These are phyloP conservation scores for Ondatra zibethicus DNA, from an alignment of 2,113 vertebrate species.

Conservation along the genomic window DNA sequence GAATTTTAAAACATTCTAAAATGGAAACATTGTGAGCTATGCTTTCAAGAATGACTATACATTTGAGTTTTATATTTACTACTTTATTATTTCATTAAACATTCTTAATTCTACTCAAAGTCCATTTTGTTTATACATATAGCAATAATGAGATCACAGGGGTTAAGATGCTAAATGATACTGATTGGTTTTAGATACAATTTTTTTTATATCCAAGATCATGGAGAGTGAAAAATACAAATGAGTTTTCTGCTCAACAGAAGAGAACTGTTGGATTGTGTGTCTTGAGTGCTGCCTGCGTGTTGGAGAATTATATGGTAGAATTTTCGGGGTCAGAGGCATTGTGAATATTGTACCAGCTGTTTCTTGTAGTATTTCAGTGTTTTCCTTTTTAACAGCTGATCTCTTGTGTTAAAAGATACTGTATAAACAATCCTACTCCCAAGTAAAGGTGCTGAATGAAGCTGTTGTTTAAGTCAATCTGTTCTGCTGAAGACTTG, in stretches of 20 bases:
- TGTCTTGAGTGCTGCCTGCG: conserved; percentile 72
- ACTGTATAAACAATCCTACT: conserved; percentile 81
- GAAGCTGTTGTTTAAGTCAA: conserved; percentile 81
- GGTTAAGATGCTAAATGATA: conserved; percentile 16
- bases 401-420: conserved; percentile 82
- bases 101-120: conserved; percentile 44
- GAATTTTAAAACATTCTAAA: conserved; percentile 60
- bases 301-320: conserved; percentile 83
- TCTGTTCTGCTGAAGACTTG: conserved; percentile 78
- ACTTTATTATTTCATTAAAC: conserved; percentile 48
- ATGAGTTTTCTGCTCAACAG: conserved; percentile 48
- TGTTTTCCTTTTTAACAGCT: conserved; percentile 89
- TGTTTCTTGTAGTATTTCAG: conserved; percentile 83
- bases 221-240: conserved; percentile 44
- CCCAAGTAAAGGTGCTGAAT: conserved; percentile 81
- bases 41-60: conserved; percentile 21
- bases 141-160: conserved; percentile 5
- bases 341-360: conserved; percentile 87
- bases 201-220: neutral
- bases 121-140: conserved; percentile 48
- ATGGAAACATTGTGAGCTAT: conserved; percentile 5
- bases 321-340: conserved; percentile 77
- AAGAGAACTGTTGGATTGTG: conserved; percentile 55
- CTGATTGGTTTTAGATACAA: conserved; percentile 31
- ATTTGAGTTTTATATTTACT: conserved; percentile 58